Conservation (phyloP, 2,113 vertebrate genomes). For the Piprites chloris region DNA sequence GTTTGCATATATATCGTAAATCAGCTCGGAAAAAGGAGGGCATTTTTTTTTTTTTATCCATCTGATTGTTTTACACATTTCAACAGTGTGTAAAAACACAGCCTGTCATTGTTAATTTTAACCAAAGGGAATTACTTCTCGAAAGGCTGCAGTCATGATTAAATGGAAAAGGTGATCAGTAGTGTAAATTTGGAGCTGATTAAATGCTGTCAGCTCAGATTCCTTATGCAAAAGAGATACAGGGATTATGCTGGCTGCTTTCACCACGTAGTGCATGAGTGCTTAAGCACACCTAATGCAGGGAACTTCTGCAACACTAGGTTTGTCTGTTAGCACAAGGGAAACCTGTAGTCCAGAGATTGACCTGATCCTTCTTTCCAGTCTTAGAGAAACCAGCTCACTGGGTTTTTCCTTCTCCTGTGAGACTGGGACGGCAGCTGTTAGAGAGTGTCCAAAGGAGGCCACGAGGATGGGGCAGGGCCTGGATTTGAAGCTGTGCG, state of each 20-base stretch:
- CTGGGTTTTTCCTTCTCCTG: not conserved
- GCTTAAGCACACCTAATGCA: not conserved
- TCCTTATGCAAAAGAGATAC: constrained; percentile 34
- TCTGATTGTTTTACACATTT: constrained; percentile 54
- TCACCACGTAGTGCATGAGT: not conserved
- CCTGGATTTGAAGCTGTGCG: not conserved
- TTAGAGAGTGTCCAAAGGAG: not conserved
- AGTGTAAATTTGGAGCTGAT: constrained; percentile 68
- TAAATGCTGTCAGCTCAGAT: constrained; percentile 53
- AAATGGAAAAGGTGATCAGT: constrained; percentile 59
- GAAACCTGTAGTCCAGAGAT: not conserved
- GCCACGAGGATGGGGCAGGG: not conserved
- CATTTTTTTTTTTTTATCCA: constrained; percentile 22
- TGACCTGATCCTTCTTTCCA: not conserved
- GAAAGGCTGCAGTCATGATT: constrained; percentile 40
- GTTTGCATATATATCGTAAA: constrained; percentile 66
- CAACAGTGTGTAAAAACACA: constrained; percentile 52
- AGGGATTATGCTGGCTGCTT: constrained; percentile 23
- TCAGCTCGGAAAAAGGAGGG: constrained; percentile 52
- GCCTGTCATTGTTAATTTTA: constrained; percentile 60
- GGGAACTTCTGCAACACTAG: not conserved
- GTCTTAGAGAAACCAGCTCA: not conserved
- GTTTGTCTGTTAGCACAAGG: not conserved
- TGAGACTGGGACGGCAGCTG: not conserved
- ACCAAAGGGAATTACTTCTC: constrained; percentile 57